Percentiles rank a stretch among this genome's conserved stretches.
Conservation (phyloP, 2,888 invertebrate genomes). For the Cephus nigrinus region DNA sequence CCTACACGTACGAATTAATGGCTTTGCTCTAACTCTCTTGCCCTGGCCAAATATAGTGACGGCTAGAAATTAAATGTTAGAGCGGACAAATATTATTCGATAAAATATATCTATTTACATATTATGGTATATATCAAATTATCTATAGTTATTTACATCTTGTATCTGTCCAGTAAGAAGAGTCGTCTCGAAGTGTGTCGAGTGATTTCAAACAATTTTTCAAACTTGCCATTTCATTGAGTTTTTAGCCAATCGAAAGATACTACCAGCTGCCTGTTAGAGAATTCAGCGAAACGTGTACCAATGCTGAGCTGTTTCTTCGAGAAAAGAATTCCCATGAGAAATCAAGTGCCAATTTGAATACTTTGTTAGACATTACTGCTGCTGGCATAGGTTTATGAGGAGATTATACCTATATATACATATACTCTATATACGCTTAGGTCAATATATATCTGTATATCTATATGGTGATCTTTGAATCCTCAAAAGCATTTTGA, state of each 20-base stretch:
- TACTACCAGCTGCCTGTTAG: neutral
- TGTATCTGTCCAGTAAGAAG: neutral
- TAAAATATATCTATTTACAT: neutral
- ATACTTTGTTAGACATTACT: neutral
- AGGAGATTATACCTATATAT: neutral
- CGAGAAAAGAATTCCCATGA: neutral
- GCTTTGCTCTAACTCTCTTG: conserved; percentile 41
- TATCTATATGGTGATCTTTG: neutral
- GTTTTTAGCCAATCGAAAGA: neutral
- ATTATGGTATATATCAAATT: neutral
- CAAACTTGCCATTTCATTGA: neutral
- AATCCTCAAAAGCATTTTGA: neutral
- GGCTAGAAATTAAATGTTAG: conserved; percentile 43
- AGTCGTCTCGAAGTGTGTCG: neutral
- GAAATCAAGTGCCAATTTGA: neutral
- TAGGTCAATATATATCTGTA: neutral
- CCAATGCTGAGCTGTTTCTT: neutral
- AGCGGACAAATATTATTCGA: neutral
- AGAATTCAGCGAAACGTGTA: neutral
- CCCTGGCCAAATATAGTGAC: conserved; percentile 23
- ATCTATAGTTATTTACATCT: neutral
- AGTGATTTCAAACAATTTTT: neutral
- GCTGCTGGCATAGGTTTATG: neutral
- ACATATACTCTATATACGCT: neutral
- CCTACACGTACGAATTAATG: conserved; percentile 63